Evolutionary conservation across 2,113 vertebrate genomes (phyloP).

Genomic region (Prunella himalayana): DNA sequence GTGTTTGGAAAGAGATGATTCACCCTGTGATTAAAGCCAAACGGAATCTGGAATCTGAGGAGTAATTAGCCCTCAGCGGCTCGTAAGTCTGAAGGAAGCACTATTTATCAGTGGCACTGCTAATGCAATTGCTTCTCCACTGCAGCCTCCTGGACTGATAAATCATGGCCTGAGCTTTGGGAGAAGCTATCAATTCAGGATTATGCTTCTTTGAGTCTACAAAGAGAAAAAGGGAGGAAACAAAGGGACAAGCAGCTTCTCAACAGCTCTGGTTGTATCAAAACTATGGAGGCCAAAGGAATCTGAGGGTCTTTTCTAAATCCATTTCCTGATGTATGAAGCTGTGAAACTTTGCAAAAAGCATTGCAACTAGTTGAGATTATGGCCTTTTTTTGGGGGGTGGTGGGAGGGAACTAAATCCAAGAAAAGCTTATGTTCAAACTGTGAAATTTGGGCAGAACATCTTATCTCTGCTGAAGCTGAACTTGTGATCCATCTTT

Average conservation of each 20-base stretch:
- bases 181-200: constrained; percentile 61
- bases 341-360: background rate
- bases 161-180: constrained; percentile 32
- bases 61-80: constrained; percentile 81
- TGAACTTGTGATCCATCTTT: background rate
- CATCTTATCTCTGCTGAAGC: background rate
- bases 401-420: background rate
- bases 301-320: background rate
- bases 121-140: constrained; percentile 64
- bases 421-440: background rate
- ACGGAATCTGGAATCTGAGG: constrained; percentile 71
- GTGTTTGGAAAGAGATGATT: constrained; percentile 73
- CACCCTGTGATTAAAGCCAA: constrained; percentile 80
- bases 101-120: constrained; percentile 69
- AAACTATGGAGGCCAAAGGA: background rate
- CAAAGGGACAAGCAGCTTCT: background rate
- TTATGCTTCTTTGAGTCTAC: background rate
- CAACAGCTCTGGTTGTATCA: background rate
- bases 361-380: background rate
- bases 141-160: constrained; percentile 24
- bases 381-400: background rate
- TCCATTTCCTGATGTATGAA: background rate
- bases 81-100: constrained; percentile 66
- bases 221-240: background rate
- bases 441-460: background rate